Evolutionary conservation across 2,797 vertebrate species (phyloP), one percentile per base, ranked within the genome.

Genomic region (Lates japonicus): DNA sequence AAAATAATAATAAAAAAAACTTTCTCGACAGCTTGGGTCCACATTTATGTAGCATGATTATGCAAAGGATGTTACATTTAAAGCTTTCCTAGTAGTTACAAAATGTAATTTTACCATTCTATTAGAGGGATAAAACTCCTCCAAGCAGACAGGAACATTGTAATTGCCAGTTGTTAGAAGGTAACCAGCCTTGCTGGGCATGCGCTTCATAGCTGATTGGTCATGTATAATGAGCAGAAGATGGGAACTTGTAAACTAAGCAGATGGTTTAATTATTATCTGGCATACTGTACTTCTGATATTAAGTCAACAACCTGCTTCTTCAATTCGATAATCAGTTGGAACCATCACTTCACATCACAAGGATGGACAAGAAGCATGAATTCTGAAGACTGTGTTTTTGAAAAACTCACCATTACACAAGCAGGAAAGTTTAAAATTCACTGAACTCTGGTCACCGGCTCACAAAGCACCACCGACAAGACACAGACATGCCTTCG

Each of bases 381-480:
- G 1, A 4, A 48, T 63, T 39, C 69, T 19, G 31, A 65, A 14
- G 16, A 39, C 3, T 44, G 29, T 13, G 17, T 61, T 73, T 54
- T 17, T 46, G 1, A 69, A 77, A 75, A 58, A 86, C 88, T 91
- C 81, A 92, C 92, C 84, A 88, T 87, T 75, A 83, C 88, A 82
- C 58, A 51, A 54, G 17, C 25, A 64, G 17, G 60, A n/a, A 73
- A 41, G 44, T 49, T 58, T 33, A 74, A 59, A 70, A 71, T 39
- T 59, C 54, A 20, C 54, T 54, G n/a, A 76, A 48, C 44, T 52
- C 39, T 16, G n/a, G 35, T 4, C 48, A 16, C 12, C 1, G 46
- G 35, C 42, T 84, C 60, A 70, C 22, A 54, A 83, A 64, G 35
- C 33, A 72, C 31, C 44, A 2, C 5, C 35, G 70, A 25, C 52